Evolutionary conservation across 1,140 invertebrate species (phyloP).

Genomic region (Magallana gigas): DNA sequence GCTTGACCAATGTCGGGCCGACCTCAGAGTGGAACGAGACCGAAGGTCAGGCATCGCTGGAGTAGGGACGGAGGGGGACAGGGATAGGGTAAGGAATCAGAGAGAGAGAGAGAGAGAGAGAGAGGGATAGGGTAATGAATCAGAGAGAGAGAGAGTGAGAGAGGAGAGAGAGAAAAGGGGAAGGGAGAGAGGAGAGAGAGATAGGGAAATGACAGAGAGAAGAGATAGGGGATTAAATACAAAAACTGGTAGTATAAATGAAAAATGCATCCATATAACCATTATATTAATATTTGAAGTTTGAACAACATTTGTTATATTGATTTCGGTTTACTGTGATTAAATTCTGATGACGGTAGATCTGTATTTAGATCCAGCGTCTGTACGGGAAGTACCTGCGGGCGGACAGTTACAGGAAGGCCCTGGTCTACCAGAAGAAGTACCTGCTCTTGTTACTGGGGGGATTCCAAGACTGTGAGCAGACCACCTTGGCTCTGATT

Average conservation of each 20-base stretch:
- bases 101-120: background rate
- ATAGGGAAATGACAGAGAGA: background rate
- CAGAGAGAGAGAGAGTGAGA: background rate
- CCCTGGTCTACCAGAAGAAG: constrained; percentile 89
- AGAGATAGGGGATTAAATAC: background rate
- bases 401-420: constrained; percentile 89
- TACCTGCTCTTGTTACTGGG: constrained; percentile 87
- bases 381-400: constrained; percentile 88
- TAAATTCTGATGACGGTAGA: background rate
- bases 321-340: background rate
- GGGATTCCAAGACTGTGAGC: constrained; percentile 83
- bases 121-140: constrained; percentile 64
- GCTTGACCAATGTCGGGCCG: constrained; percentile 67
- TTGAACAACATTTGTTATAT: background rate
- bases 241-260: too few species aligned
- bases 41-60: constrained; percentile 58
- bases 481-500: constrained; percentile 75
- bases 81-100: constrained; percentile 65
- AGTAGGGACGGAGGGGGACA: constrained; percentile 58
- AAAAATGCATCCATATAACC: background rate
- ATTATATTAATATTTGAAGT: background rate
- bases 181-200: background rate
- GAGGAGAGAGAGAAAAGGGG: too few species aligned
- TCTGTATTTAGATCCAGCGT: constrained; percentile 82
- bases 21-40: constrained; percentile 66